A percentile compares a stretch with the other conserved stretches of the same genome.
Conservation (phyloP, 2,113 vertebrate species). For the Marmota flaviventris region DNA sequence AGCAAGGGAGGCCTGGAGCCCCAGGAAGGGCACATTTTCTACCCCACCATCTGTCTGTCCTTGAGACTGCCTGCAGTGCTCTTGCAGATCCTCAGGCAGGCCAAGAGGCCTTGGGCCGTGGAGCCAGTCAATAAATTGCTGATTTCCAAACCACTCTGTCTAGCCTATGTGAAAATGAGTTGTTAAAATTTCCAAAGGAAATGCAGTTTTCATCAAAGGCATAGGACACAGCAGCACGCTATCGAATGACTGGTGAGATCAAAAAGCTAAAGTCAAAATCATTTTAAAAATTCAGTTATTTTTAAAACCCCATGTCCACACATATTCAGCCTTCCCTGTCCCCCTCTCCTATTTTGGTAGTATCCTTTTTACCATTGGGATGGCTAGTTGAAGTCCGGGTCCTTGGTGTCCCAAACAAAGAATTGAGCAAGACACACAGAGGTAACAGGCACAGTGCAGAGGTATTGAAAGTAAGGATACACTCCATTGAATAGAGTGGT, state of each 20-base stretch:
- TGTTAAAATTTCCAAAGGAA: background rate
- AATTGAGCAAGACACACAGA: no score
- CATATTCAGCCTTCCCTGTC: background rate
- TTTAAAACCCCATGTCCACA: background rate
- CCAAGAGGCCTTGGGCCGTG: background rate
- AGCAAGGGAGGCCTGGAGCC: no score
- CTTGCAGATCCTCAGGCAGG: background rate
- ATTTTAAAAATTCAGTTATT: background rate
- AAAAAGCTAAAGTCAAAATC: background rate
- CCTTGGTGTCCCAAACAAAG: no score
- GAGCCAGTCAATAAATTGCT: background rate
- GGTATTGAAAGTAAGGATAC: no score
- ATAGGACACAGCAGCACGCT: background rate
- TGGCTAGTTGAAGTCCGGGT: no score
- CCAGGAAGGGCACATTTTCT: background rate
- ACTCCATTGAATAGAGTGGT: no score
- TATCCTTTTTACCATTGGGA: background rate
- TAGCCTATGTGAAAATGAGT: background rate
- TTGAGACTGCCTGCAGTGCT: background rate
- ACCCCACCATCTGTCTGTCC: background rate
- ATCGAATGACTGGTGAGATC: background rate
- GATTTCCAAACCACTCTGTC: background rate
- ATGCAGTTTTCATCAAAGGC: background rate
- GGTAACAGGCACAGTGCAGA: no score
- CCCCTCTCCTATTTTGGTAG: background rate